These are phyloP conservation scores for Helogale parvula DNA, from an alignment of 2,113 vertebrate genomes.

Conservation along the genomic window DNA sequence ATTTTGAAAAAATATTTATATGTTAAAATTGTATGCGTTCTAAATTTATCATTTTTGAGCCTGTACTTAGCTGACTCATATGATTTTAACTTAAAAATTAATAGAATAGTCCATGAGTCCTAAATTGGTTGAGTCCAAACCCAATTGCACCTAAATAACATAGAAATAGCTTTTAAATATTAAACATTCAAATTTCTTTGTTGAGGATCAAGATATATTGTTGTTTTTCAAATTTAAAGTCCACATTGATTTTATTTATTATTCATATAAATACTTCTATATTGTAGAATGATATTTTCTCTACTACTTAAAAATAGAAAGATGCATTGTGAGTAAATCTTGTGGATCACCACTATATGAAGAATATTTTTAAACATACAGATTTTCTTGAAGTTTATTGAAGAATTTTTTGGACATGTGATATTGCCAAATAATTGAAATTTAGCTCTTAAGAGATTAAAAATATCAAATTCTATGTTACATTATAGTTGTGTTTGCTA, in stretches of 20 bases:
- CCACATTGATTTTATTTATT: background rate
- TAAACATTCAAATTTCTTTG: slow-evolving; percentile 1
- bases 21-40: slow-evolving; percentile 73
- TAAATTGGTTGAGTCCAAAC: slow-evolving; percentile 70
- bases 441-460: background rate
- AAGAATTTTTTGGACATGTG: background rate
- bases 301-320: background rate
- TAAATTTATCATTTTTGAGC: background rate
- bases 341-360: background rate
- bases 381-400: background rate
- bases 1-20: slow-evolving; percentile 51
- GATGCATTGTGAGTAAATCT: background rate
- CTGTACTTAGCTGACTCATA: slow-evolving; percentile 30
- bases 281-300: background rate
- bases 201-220: background rate
- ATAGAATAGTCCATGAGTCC: slow-evolving; percentile 53
- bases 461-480: background rate
- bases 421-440: background rate
- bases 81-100: slow-evolving; percentile 70
- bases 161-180: slow-evolving; percentile 17
- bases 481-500: background rate
- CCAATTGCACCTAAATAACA: background rate
- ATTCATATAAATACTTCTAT: background rate
- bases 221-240: background rate
- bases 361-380: background rate